These are phyloP conservation scores for Chrysopilus asiliformis DNA, from an alignment of 2,888 invertebrate genomes.

Conservation along the genomic window DNA sequence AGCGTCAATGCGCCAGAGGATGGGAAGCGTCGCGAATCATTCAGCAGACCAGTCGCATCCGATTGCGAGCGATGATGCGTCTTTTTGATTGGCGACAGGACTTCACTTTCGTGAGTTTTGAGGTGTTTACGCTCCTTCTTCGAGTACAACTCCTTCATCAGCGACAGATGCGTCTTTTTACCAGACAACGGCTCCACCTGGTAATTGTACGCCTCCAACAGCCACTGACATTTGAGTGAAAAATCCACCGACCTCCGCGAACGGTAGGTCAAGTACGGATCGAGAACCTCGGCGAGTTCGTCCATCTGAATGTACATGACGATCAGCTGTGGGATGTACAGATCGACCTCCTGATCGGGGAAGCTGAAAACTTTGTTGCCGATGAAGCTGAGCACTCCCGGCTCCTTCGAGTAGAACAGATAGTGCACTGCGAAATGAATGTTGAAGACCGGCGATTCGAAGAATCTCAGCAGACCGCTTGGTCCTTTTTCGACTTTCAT, in stretches of 20 bases:
- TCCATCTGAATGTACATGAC: constrained; percentile 98
- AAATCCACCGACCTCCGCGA: constrained; percentile 93
- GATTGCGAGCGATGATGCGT: constrained; percentile 71
- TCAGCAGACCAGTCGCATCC: constrained; percentile 57
- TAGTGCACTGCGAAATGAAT: constrained; percentile 98
- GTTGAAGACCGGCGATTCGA: constrained; percentile 95
- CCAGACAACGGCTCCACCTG: constrained; percentile 27
- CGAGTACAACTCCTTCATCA: constrained; percentile 35
- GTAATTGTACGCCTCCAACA: constrained; percentile 74
- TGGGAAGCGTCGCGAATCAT: constrained; percentile 23
- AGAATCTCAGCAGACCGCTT: constrained; percentile 49
- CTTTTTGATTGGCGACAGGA: constrained; percentile 45
- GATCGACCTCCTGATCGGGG: constrained; percentile 82
- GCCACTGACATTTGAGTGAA: constrained; percentile 90
- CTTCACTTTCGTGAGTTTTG: constrained; percentile 11
- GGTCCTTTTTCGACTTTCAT: constrained; percentile 31
- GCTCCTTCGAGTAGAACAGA: constrained; percentile 94
- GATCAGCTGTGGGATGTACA: constrained; percentile 94
- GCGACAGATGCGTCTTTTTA: constrained; percentile 31
- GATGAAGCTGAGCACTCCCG: constrained; percentile 93
- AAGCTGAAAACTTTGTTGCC: constrained; percentile 97
- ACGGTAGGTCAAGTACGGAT: constrained; percentile 68
- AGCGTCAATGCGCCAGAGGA: constrained; percentile 22
- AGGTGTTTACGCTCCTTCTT: constrained; percentile 27
- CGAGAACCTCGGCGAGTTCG: constrained; percentile 88